Evolutionary conservation across 2,113 vertebrate genomes (phyloP).

Genomic region (Paramisgurnus dabryanus): DNA sequence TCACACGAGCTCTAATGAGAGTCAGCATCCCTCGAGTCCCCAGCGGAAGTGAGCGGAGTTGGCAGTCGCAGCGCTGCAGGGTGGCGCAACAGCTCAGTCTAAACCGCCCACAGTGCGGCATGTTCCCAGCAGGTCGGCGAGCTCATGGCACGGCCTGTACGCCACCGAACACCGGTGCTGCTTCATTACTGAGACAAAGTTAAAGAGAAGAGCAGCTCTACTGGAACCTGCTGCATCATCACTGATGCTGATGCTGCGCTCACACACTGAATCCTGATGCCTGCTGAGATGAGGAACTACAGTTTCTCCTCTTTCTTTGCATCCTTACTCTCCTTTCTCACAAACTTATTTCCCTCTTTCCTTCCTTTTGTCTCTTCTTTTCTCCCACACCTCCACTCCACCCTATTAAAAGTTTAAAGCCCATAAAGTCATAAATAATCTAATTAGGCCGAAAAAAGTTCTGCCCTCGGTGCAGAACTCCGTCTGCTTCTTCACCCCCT

Average conservation of each 20-base stretch:
- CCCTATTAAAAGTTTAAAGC: slow-evolving; percentile 2
- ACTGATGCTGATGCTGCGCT: no score
- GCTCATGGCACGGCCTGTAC: slow-evolving; percentile 5
- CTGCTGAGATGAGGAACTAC: no score
- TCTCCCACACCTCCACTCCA: neutral
- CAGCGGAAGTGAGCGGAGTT: neutral
- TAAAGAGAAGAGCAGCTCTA: neutral
- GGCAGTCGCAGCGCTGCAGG: slow-evolving; percentile 24
- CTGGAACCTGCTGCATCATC: no score
- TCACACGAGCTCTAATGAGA: slow-evolving; percentile 18
- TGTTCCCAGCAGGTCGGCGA: slow-evolving; percentile 21
- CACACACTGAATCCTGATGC: no score
- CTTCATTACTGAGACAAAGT: slow-evolving; percentile 18
- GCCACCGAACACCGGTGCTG: neutral
- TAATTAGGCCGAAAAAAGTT: slow-evolving; percentile 1
- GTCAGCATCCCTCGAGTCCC: neutral
- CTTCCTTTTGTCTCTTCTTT: slow-evolving; percentile 36
- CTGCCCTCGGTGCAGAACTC: slow-evolving; percentile 24
- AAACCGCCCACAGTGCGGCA: slow-evolving; percentile 11
- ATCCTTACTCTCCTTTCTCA: neutral
- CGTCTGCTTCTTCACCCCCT: neutral
- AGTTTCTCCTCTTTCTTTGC: slow-evolving; percentile 21
- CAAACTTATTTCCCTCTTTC: slow-evolving; percentile 31
- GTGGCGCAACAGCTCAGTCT: neutral
- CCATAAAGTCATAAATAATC: slow-evolving; percentile 28